Evolutionary conservation across 2,113 vertebrate species (phyloP), one percentile per base, ranked within the genome.

Genomic region (Poeciliopsis prolifica): DNA sequence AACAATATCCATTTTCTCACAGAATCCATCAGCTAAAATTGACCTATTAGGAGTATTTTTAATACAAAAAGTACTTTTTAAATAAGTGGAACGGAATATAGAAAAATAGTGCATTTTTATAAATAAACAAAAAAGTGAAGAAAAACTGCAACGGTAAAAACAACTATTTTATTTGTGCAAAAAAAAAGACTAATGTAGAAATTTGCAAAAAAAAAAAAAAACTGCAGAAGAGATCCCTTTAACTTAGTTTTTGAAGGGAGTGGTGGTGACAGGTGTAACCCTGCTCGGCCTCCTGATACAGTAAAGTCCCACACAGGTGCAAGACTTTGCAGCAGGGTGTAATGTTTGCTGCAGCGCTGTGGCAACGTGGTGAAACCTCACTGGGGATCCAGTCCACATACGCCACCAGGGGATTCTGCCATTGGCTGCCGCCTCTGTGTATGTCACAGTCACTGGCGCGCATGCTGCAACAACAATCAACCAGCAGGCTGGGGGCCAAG

Each of bases 311-410:
- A 84, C 71, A 80, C 76, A 81, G 44, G 74, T 88, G 89, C 69
- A 66, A 88, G 77, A 85, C 82, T 81, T 88, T 66, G 79, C 79
- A 73, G 72, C 74, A 35, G 54, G 44, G 74, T 90, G 90, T 77
- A 26, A 88, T 91, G 90, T 92, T 92, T 90, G 87, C 86, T 62
- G 75, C 87, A 74, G 76, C 86, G 74, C 64, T 31, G 75, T 90
- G 81, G 88, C 86, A 91, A 88, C 73, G 44, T 79, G 73, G 80
- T 85, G 85, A 54, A 77, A 80, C 80, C 76, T 87, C 83, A 62
- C 74, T 51, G 62, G 81, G 78, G 84, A 87, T 67, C 71, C 72
- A 68, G 82, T 72, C 69, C 82, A 76, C 74, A 88, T 85, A 87
- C 69, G 17, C 78, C 71, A 74, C 33, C 68, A 33, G 79, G 88